Conservation (phyloP, 2,113 vertebrate species). For the Sebastes fasciatus region DNA sequence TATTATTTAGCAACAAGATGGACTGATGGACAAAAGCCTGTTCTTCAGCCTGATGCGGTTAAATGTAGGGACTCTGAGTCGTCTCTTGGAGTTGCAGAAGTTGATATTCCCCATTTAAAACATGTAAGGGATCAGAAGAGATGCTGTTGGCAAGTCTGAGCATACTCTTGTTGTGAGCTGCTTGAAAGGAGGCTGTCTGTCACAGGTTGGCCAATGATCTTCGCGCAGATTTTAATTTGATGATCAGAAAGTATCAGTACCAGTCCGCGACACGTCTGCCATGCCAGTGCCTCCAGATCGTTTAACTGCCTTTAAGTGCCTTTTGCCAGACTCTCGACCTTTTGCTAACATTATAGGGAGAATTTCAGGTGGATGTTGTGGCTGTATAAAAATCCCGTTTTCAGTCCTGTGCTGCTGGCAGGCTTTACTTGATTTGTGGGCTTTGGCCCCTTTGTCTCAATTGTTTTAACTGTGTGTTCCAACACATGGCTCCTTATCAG, state of each 20-base stretch:
- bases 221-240: background rate
- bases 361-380: slow-evolving; percentile 15
- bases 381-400: slow-evolving; percentile 32
- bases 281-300: slow-evolving; percentile 20
- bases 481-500: slow-evolving; percentile 66
- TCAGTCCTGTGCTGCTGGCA: slow-evolving; percentile 28
- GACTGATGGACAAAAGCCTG: too few relatives aligned
- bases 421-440: slow-evolving; percentile 41
- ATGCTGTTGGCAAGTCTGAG: too few relatives aligned
- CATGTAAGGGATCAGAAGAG: too few relatives aligned
- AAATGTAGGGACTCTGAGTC: too few relatives aligned
- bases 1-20: too few relatives aligned
- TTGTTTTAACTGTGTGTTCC: slow-evolving; percentile 43
- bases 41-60: too few relatives aligned
- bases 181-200: too few relatives aligned
- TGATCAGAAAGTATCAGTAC: slow-evolving; percentile 16
- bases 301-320: slow-evolving; percentile 29
- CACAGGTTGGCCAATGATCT: too few relatives aligned
- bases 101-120: too few relatives aligned
- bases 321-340: slow-evolving; percentile 57
- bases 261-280: slow-evolving; percentile 29
- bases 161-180: too few relatives aligned
- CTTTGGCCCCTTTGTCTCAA: slow-evolving; percentile 32
- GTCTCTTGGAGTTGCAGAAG: too few relatives aligned
- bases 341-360: slow-evolving; percentile 25